These are phyloP conservation scores for Donacobius atricapilla DNA, from an alignment of 2,113 vertebrate genomes.

Conservation along the genomic window DNA sequence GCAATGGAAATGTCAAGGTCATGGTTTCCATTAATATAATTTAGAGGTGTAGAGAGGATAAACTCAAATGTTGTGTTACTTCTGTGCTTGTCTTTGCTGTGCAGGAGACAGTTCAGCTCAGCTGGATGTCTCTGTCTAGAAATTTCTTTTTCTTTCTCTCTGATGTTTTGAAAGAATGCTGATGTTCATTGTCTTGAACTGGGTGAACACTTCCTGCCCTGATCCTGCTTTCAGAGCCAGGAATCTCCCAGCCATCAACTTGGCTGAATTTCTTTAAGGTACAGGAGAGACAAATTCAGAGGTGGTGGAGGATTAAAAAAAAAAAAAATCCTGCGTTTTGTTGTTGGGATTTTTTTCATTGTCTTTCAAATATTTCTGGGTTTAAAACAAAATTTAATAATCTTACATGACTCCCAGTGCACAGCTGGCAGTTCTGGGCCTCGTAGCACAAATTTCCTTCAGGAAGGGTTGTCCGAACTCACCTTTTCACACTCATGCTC, in stretches of 20 bases:
- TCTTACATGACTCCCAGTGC: background rate
- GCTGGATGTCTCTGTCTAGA: background rate
- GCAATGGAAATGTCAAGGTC: constrained; percentile 16
- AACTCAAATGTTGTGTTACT: background rate
- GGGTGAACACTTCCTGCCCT: background rate
- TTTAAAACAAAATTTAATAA: background rate
- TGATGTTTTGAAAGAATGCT: background rate
- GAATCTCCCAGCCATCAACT: background rate
- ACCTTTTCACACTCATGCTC: too few relatives aligned
- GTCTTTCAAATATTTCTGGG: background rate
- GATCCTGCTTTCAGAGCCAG: background rate
- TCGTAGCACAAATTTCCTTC: background rate
- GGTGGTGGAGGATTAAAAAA: background rate
- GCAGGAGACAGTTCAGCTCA: background rate
- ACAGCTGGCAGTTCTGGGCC: background rate
- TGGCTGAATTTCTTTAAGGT: background rate
- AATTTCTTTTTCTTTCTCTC: background rate
- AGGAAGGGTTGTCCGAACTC: background rate
- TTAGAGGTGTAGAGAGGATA: constrained; percentile 8
- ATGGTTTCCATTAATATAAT: constrained; percentile 36
- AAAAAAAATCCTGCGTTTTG: background rate
- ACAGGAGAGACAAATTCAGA: background rate
- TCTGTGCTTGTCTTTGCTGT: background rate
- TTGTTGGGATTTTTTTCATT: background rate
- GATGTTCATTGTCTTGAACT: background rate